Evolutionary conservation across 2,113 vertebrate species (phyloP), one percentile per base, ranked within the genome.

Genomic region (Ranitomeya variabilis): DNA sequence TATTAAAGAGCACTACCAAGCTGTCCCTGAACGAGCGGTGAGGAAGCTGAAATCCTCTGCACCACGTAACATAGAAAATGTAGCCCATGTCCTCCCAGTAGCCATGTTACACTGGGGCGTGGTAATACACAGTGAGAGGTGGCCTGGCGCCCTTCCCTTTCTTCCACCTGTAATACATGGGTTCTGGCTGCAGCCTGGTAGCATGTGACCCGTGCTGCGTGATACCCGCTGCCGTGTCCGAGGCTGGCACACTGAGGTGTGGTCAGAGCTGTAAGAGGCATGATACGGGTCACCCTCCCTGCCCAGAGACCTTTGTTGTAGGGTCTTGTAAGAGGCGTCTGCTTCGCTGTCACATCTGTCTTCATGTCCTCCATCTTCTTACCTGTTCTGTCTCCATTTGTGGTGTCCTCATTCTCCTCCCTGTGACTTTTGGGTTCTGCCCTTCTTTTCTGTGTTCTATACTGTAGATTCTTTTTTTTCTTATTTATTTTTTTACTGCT

Each of bases 1-100:
- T 99, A 95, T 97, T 99, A 96, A 99, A 99, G 96, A 99, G 98
- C 96, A 99, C 98, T 96, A 99, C 98, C 96, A 99, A 99, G 96
- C 97, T 99, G 97, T 99, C 98, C 92, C 97, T 99, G 91, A 99
- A 99, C 91, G 97, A 99, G 97, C 98, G 98, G 98, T 99, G 98
- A 99, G 98, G 94, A 95, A 91, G 95, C 93, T 95, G 94, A 94
- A 92, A 91, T 91, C 94, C 96, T 92, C 96, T 96, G 94, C 37
- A 45, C 37, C 37, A 45, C 94, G 85, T 92, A 91, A 90, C 77
- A 93, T 95, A 94, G 95, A 94, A 94, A 94, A 92, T 90, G 92
- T 93, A 92, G 93, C 89, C 91, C 91, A 91, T 86, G 89, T 83
- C 90, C 78, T 26, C 83, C 83, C 90, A 83, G 71, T 92, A 85